Evolutionary conservation across 2,888 invertebrate species (phyloP), one percentile per base, ranked within the genome.

Genomic region (Drosophila dives): DNA sequence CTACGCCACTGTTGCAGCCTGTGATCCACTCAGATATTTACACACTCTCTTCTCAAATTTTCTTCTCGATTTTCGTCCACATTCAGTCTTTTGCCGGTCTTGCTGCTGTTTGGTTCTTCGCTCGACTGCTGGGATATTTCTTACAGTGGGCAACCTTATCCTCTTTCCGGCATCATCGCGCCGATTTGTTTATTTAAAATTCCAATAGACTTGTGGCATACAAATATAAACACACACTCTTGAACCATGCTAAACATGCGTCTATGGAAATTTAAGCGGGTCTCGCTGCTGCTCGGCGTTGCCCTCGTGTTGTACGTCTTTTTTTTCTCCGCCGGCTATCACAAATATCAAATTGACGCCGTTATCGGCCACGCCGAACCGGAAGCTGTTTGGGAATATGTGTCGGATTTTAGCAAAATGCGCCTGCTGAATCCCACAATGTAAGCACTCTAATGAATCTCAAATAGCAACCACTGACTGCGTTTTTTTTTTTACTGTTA

Each of bases 401-500:
- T 96, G n/a, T 95, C 96, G 0, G 96, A 96, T 92, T 96, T 96
- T 85, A 95, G 95, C 85, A 96, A 96, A 90, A 95, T 95, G 95
- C 94, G 94, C 85, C 93, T 94, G 77, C 93, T 96, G 36, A 96
- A 96, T 92, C 96, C 96, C 23, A 95, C 95, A 23, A 95, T 96
- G 96, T 96, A 93, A 94, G 95, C 94, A 38, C 26, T 10, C 36
- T 12, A 49, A 17, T 33, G n/a, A 17, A 32, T n/a, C 11, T 15
- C 10, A 32, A 10, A 33, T 60, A 53, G 23, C 45, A 54, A 36
- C n/a, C 48, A 51, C 15, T 58, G 26, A 55, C 33, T 17, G 3
- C 1, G 26, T 7, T 0, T 5, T 4, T 17, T 26, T 3, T 23
- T 29, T 51, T 17, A 0, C 3, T 45, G 7, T 45, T 20, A 23